Evolutionary conservation across 2,888 invertebrate species (phyloP).

Genomic region (Lasioglossum zephyrum): DNA sequence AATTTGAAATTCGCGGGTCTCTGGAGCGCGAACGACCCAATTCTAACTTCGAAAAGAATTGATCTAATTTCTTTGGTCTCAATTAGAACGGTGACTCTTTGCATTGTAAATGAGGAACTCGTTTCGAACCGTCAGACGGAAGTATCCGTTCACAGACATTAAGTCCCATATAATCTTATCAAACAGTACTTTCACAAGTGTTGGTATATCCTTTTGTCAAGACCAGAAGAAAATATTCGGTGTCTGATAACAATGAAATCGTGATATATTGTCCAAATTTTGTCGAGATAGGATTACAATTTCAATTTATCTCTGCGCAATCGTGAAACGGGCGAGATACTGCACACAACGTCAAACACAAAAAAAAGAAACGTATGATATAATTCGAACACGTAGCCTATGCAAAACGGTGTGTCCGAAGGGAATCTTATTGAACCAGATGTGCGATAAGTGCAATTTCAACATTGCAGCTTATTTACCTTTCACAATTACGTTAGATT

Average conservation of each 20-base stretch:
- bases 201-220: conserved; percentile 13
- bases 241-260: conserved; percentile 8
- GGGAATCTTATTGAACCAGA: neutral
- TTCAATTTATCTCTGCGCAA: neutral
- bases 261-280: neutral
- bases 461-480: neutral
- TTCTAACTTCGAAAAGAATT: neutral
- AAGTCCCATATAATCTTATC: conserved; percentile 31
- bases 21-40: neutral
- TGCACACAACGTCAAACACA: neutral
- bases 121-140: neutral
- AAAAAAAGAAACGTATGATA: neutral
- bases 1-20: neutral
- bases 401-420: neutral
- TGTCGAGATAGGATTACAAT: neutral
- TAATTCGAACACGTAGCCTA: neutral
- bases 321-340: neutral
- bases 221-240: neutral
- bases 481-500: neutral
- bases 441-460: neutral
- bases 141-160: neutral
- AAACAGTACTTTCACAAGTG: conserved; percentile 5
- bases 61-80: neutral
- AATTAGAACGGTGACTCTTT: neutral
- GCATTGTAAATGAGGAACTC: neutral